Evolutionary conservation across 2,113 vertebrate species (phyloP), one percentile per base, ranked within the genome.

Genomic region (Callaeas wilsoni): DNA sequence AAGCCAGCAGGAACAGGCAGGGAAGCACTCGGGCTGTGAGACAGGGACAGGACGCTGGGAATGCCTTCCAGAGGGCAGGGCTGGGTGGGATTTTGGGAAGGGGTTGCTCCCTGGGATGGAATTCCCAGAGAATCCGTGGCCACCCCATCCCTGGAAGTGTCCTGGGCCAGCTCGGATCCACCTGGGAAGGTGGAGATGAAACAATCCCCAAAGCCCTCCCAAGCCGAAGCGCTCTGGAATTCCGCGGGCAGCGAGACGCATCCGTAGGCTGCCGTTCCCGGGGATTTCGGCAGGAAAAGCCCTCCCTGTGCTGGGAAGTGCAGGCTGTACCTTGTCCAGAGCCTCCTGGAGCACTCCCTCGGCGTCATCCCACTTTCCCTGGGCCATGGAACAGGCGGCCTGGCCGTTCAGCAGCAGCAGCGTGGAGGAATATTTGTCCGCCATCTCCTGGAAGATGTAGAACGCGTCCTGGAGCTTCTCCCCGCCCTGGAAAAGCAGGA

Each of bases 341-440:
- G 99, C 99, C 78, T 99, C 99, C 22, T 99, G 99, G 4, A 99
- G 98, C 16, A 99, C 98, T 0, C 98, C 98, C 91, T 99, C 99
- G 0, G 99, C 99, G 3, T 99, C 98, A 3, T 99, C 99, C 99
- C 99, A 99, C 97, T 98, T 99, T 94, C 99, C 99, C 97, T 99
- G 99, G 4, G 98, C 99, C 98, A 99, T 99, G 90, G 98, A 98
- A 85, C 98, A 99, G 63, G 99, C 98, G 0, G 99, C 99, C 85
- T 99, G 99, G 0, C 99, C 99, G 0, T 98, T 99, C 9, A 99
- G 98, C 21, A 99, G 98, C 65, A 99, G 97, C 84, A 99, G 98
- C 2, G 99, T 99, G 33, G 99, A 75, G 0, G 98, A 98, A 94
- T 99, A 99, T 71, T 99, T 99, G 94, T 74, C 71, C 0, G 18